These are phyloP conservation scores for Mythimna vitellina DNA, from an alignment of 2,888 invertebrate species.

Conservation along the genomic window DNA sequence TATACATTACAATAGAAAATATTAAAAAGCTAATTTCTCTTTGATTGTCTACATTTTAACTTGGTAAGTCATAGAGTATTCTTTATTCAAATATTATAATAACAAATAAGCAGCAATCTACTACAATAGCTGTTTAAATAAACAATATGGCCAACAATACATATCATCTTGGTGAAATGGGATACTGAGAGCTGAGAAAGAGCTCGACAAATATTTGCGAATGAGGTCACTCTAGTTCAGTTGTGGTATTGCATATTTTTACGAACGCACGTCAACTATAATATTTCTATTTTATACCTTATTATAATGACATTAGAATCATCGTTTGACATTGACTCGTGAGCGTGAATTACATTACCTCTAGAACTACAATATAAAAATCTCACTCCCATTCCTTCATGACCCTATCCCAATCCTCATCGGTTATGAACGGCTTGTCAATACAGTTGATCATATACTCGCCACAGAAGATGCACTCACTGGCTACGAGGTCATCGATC, in stretches of 20 bases:
- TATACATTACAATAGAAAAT: conserved; percentile 3
- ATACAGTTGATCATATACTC: conserved; percentile 97
- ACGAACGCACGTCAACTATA: neutral
- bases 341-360: neutral
- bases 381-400: conserved; percentile 95
- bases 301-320: neutral
- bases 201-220: neutral
- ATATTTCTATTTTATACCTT: neutral
- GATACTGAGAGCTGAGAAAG: no score
- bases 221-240: neutral
- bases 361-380: neutral
- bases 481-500: conserved; percentile 96
- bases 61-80: no score
- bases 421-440: conserved; percentile 96
- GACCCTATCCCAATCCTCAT: conserved; percentile 95
- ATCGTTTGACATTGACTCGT: neutral
- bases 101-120: no score
- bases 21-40: no score
- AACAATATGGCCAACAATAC: no score
- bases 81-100: no score
- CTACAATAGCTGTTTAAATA: no score
- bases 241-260: neutral
- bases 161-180: neutral
- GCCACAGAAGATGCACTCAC: conserved; percentile 98
- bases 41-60: no score